Conservation (phyloP, 2,113 vertebrate genomes). For the Aegithalos caudatus region DNA sequence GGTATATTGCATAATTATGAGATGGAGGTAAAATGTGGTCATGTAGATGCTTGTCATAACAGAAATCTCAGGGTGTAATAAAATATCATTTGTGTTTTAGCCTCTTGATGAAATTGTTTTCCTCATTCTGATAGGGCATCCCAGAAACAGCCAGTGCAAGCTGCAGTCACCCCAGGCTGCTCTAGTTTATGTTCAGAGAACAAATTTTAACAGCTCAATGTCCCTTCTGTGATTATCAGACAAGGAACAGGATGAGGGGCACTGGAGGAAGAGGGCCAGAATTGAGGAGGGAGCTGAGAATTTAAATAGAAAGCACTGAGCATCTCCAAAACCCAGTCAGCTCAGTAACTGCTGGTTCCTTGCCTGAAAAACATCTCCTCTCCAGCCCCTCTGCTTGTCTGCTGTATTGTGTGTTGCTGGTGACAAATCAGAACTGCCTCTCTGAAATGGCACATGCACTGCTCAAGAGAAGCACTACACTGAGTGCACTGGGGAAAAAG, state of each 20-base stretch:
- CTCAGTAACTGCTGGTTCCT: background rate
- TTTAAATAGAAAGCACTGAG: background rate
- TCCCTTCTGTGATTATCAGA: background rate
- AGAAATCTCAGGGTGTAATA: background rate
- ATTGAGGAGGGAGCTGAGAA: background rate
- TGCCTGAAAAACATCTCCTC: background rate
- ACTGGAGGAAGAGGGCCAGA: background rate
- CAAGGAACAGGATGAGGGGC: background rate
- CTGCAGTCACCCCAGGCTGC: background rate
- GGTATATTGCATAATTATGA: background rate
- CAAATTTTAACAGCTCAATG: background rate
- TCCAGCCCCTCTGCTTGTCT: background rate
- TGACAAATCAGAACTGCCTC: background rate
- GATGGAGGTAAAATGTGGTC: background rate
- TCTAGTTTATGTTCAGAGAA: background rate
- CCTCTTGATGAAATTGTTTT: background rate
- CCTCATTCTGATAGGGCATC: background rate
- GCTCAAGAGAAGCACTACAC: accelerated
- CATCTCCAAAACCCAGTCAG: background rate
- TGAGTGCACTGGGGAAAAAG: background rate
- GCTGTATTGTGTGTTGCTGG: background rate
- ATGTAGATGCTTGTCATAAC: background rate
- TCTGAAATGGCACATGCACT: background rate
- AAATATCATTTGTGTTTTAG: background rate
- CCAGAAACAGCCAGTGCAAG: background rate